Percentiles rank a stretch among this genome's conserved stretches.
Evolutionary conservation across 2,113 vertebrate genomes (phyloP).

Genomic region (Phylloscopus trochilus): DNA sequence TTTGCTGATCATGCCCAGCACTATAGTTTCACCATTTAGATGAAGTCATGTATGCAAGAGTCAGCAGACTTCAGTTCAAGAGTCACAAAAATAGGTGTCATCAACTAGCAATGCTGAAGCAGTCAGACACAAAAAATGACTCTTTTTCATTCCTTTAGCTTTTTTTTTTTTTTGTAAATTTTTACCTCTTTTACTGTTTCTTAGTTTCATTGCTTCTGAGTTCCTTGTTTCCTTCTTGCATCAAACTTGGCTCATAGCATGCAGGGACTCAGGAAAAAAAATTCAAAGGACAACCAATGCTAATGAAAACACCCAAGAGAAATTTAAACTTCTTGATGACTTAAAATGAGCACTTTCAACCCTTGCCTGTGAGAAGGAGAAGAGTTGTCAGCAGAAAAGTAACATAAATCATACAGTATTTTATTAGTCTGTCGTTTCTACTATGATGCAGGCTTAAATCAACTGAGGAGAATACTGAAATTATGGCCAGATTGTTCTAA

Average conservation of each 20-base stretch:
- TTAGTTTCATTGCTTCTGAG: background rate
- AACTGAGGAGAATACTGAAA: background rate
- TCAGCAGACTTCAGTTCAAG: background rate
- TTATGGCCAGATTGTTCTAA: background rate
- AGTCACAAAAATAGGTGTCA: background rate
- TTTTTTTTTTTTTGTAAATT: background rate
- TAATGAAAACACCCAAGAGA: background rate
- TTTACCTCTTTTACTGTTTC: background rate
- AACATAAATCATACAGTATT: background rate
- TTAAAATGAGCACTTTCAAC: background rate
- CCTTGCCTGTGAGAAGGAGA: background rate
- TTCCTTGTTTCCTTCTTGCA: background rate
- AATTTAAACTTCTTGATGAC: background rate
- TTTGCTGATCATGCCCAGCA: background rate
- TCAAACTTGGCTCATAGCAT: background rate
- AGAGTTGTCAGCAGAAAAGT: background rate
- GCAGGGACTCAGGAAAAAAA: background rate
- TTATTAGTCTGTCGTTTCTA: conserved; percentile 9
- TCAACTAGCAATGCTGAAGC: background rate
- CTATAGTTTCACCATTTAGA: background rate
- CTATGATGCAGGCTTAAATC: background rate
- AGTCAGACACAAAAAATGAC: background rate
- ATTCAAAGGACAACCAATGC: background rate
- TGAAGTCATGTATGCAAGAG: background rate
- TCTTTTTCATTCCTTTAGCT: background rate